Base-by-base conservation (phyloP, 2,113 vertebrate genomes). In the Oriolus oriolus region DNA sequence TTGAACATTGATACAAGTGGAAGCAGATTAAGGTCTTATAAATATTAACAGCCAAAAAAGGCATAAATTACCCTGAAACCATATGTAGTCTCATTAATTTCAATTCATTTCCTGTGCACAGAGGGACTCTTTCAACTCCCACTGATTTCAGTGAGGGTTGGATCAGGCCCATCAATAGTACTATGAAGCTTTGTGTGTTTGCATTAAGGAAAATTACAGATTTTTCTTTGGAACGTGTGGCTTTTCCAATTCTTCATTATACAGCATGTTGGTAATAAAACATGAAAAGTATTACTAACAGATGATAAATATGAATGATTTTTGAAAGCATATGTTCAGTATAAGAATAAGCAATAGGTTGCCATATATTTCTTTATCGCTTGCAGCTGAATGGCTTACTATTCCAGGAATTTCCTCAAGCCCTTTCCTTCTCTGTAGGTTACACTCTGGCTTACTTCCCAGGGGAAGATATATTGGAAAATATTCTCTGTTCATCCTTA, bases 281-380 rank as follows among this genome's bases (percentile, higher is more conserved):
- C 89, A 90, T 87, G 61, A 79, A 94, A 95, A 84, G 52, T 80
- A 77, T 94, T 96, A 70, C 82, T 93, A 96, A 90, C 75, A 91
- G 75, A 84, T 77, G 87, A 93, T 76, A 89, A 89, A 78, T 87
- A 76, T 79, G 56, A 71, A 37, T 54, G 16, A 83, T 88, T 92
- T 94, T 95, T 93, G 84, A 92, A 95, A 96, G 79, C 96, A 97
- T 93, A 95, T 96, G 92, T 91, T 95, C 73, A 47, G 28, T 65
- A 14, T 69, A 73, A 74, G 59, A 79, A 41, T 82, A 89, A 95
- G 76, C 77, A 75, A 79, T 81, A 64, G 77, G 78, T 92, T 96
- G 79, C 76, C 41, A 14, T 87, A 75, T 94, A 84, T 91, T 42
- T 84, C 82, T 89, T 93, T 93, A 81, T 57, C 81, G 76, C 84